These are phyloP conservation scores for Troides aeacus DNA, from an alignment of 2,888 invertebrate genomes.

Conservation along the genomic window DNA sequence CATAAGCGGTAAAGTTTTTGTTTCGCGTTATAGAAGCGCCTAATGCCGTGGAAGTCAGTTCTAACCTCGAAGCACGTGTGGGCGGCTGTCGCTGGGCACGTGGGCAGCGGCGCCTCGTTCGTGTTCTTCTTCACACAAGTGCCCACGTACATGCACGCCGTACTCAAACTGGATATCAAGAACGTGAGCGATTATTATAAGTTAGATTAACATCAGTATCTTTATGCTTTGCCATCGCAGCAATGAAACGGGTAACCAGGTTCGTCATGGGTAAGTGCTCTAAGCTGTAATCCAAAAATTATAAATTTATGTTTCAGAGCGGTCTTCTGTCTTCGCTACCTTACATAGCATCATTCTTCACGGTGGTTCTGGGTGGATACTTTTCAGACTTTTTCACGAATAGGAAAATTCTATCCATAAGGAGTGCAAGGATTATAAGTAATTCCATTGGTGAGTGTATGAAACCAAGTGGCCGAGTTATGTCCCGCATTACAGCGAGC, in stretches of 20 bases:
- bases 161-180: conserved; percentile 74
- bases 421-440: conserved; percentile 61
- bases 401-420: conserved; percentile 47
- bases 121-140: conserved; percentile 83
- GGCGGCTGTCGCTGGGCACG: conserved; percentile 78
- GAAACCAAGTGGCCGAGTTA: not conserved
- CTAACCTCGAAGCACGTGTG: conserved; percentile 67
- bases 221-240: not conserved
- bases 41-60: conserved; percentile 75
- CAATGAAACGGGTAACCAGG: too few relatives aligned
- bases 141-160: conserved; percentile 82
- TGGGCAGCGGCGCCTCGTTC: conserved; percentile 79
- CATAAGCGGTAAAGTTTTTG: too few relatives aligned
- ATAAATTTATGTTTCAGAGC: conserved; percentile 51
- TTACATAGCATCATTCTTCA: conserved; percentile 78
- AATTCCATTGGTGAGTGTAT: conserved; percentile 68
- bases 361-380: conserved; percentile 77
- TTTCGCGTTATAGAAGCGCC: conserved; percentile 48
- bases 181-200: conserved; percentile 41
- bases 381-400: conserved; percentile 74
- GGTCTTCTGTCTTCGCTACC: conserved; percentile 81
- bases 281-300: too few relatives aligned
- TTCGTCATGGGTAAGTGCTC: too few relatives aligned
- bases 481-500: too few relatives aligned
- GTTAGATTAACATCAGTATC: not conserved